Evolutionary conservation across 2,113 vertebrate species (phyloP).

Genomic region (Catagonus wagneri): DNA sequence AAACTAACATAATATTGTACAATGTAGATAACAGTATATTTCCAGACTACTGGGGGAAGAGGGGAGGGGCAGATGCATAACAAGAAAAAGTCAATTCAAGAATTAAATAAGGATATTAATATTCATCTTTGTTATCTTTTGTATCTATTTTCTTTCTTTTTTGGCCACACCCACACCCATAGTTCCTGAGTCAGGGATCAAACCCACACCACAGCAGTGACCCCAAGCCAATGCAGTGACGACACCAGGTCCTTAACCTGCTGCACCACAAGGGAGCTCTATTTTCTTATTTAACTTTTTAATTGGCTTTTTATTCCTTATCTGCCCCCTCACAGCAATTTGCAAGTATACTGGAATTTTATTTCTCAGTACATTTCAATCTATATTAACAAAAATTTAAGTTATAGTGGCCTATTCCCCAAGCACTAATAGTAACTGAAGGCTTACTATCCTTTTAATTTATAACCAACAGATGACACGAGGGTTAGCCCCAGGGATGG

Average conservation of each 20-base stretch:
- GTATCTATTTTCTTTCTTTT: conserved; percentile 3
- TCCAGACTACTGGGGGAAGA: neutral
- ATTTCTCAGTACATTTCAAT: conserved; percentile 33
- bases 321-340: neutral
- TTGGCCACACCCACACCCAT: too few species aligned
- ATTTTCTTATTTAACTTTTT: conserved; percentile 54
- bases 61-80: neutral
- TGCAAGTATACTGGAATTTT: conserved; percentile 23
- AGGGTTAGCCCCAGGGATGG: neutral
- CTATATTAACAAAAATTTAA: conserved; percentile 16
- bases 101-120: conserved; percentile 57
- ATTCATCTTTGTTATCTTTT: conserved; percentile 44
- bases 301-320: conserved; percentile 1
- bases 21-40: neutral
- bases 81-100: conserved; percentile 46
- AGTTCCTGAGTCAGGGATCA: too few species aligned
- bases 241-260: too few species aligned
- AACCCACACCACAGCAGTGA: too few species aligned
- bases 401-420: conserved; percentile 1
- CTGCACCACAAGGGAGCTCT: too few species aligned
- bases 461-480: neutral
- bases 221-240: too few species aligned
- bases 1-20: conserved; percentile 43
- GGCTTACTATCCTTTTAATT: neutral
- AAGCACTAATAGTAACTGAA: neutral